Conservation (phyloP, 2,113 vertebrate genomes). For the Cochlearius cochlearius region DNA sequence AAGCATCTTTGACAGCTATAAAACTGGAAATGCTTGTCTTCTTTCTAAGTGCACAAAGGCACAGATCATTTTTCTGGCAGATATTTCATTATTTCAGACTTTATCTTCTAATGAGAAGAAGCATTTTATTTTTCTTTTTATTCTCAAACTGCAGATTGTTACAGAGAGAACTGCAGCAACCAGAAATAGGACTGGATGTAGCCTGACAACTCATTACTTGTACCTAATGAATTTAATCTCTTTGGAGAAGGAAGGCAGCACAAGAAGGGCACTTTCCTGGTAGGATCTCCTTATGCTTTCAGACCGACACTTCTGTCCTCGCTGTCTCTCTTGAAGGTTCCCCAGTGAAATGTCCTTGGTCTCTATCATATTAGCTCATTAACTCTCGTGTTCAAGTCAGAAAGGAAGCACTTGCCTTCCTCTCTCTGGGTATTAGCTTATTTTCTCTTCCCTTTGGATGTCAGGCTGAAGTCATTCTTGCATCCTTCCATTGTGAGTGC, state of each 20-base stretch:
- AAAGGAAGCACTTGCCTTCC: background rate
- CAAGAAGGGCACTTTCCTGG: background rate
- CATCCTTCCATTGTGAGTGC: background rate
- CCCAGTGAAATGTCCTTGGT: background rate
- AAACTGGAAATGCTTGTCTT: background rate
- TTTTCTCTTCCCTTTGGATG: background rate
- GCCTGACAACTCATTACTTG: background rate
- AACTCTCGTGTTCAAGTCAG: background rate
- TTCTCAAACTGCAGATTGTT: background rate
- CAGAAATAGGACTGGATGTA: background rate
- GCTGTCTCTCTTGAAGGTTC: background rate
- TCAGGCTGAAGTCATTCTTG: background rate
- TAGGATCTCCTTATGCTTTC: background rate
- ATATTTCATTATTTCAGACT: background rate
- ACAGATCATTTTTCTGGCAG: background rate
- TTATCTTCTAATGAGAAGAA: background rate
- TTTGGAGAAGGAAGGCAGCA: background rate
- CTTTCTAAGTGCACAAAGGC: background rate
- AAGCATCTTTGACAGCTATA: background rate
- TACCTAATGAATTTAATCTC: background rate
- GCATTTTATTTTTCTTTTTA: background rate
- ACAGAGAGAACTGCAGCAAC: background rate
- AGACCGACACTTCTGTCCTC: background rate
- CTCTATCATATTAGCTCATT: background rate
- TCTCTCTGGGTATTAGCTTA: background rate